phyloP scores from a whole-genome alignment of 2,888 invertebrate species.

The Steinernema carpocapsae region DNA sequence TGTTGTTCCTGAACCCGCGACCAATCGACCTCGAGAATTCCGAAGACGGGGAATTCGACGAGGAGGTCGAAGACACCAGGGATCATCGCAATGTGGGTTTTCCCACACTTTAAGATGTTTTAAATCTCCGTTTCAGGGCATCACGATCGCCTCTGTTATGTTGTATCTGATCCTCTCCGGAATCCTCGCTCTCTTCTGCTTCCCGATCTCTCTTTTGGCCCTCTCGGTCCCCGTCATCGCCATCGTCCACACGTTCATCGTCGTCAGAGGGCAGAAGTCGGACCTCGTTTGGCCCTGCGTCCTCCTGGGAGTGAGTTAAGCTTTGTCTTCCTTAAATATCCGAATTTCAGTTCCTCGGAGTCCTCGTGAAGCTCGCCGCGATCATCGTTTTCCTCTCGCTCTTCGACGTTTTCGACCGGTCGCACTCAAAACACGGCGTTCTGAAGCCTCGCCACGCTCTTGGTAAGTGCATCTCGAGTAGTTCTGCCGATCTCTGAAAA shows the following conservation, averaged over 20 bases:
- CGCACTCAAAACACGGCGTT: slow-evolving; percentile 10
- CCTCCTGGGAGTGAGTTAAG: slow-evolving; percentile 46
- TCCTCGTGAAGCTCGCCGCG: slow-evolving; percentile 51
- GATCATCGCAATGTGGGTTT: not conserved
- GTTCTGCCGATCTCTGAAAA: no score
- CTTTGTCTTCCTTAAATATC: not conserved
- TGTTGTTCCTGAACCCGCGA: slow-evolving; percentile 54
- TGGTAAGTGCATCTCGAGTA: not conserved
- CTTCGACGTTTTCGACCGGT: slow-evolving; percentile 41
- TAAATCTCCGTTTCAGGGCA: slow-evolving; percentile 43
- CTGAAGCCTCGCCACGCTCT: slow-evolving; percentile 16
- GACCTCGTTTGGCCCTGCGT: slow-evolving; percentile 50
- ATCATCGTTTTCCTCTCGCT: slow-evolving; percentile 49
- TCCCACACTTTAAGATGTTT: not conserved
- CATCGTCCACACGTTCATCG: slow-evolving; percentile 49
- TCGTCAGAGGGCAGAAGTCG: slow-evolving; percentile 43
- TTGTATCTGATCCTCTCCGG: slow-evolving; percentile 53
- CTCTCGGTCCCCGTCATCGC: slow-evolving; percentile 48
- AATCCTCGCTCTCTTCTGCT: slow-evolving; percentile 48
- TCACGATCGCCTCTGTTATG: slow-evolving; percentile 46
- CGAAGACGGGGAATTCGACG: slow-evolving; percentile 44
- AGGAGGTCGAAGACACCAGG: slow-evolving; percentile 25
- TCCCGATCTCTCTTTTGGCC: slow-evolving; percentile 48
- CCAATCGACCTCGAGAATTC: slow-evolving; percentile 50
- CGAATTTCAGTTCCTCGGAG: slow-evolving; percentile 46